Base-by-base conservation (phyloP, 2,797 vertebrate genomes). In the Poecile montanus region DNA sequence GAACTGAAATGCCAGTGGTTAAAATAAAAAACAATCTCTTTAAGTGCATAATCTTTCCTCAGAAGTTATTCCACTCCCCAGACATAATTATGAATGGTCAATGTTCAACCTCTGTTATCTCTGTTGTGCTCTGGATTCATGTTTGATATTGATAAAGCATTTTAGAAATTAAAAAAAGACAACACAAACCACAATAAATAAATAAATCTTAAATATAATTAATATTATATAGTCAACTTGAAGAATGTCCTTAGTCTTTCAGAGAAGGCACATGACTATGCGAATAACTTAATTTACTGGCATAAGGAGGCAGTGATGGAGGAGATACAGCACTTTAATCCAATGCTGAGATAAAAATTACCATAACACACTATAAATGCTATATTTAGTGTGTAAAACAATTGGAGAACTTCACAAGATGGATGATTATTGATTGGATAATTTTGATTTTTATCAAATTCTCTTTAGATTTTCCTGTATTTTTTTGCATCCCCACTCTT, bases 271-370 rank as follows among this genome's bases (percentile, higher is more conserved):
- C 60, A n/a, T 91, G 73, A 75, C 66, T 73, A n/a, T 42, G 32
- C 25, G 51, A 88, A 71, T 88, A 91, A 91, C 34, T 75, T 84
- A 78, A 91, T 94, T 88, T 93, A 73, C 76, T 27, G 48, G 23
- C 29, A 82, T 30, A 70, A 91, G 20, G 40, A 90, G 74, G 23
- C 73, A 88, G 19, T 90, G 80, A 94, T 88, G 40, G 36, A 95
- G 21, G 56, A 85, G 38, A 70, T 30, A 67, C 16, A 45, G 36
- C 19, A 68, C 17, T 75, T 45, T 91, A 91, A 88, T 67, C 70
- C 23, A 94, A 94, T 72, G 56, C 34, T 78, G 21, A 56, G 73
- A 75, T 56, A 81, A 94, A 93, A 93, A 91, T 67, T 62, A 81
- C 42, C 29, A 36, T 85, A 81, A 32, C 36, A 66, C 13, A 79